These are phyloP conservation scores for Dysmachus trigonus DNA, from an alignment of 2,888 invertebrate genomes.

Conservation along the genomic window DNA sequence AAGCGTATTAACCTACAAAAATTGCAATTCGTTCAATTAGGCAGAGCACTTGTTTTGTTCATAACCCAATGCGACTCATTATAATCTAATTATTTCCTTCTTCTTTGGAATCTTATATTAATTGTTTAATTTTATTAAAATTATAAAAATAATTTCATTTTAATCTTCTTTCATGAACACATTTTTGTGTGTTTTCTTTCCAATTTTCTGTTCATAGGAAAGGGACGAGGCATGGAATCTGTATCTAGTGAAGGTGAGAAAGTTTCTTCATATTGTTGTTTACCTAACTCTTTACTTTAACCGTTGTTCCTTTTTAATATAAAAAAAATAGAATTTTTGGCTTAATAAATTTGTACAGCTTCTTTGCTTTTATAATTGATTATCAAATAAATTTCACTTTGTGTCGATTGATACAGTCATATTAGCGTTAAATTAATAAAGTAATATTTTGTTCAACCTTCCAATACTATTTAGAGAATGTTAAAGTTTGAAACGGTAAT, in stretches of 20 bases:
- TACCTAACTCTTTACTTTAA: slow-evolving; percentile 47
- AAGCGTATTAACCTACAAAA: background rate
- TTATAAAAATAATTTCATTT: slow-evolving; percentile 25
- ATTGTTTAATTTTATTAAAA: slow-evolving; percentile 11
- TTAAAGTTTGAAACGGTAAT: background rate
- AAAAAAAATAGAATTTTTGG: background rate
- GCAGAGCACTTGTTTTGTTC: background rate
- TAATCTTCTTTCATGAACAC: slow-evolving; percentile 45
- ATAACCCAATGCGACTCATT: background rate
- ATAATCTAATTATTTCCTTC: background rate
- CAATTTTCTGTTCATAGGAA: slow-evolving; percentile 67
- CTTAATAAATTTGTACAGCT: background rate
- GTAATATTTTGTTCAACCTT: background rate
- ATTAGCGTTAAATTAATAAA: background rate
- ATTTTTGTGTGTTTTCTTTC: slow-evolving; percentile 51
- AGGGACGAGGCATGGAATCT: slow-evolving; percentile 75
- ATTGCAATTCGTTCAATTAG: background rate
- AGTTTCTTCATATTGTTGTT: slow-evolving; percentile 52
- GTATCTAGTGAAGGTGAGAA: slow-evolving; percentile 77
- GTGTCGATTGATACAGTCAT: background rate
- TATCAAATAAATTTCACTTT: background rate
- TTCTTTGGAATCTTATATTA: slow-evolving; percentile 4
- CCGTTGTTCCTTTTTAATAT: background rate
- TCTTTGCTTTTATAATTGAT: slow-evolving; percentile 22
- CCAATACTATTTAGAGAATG: background rate